Base-by-base conservation (phyloP, 2,888 invertebrate genomes). In the Stenotaenia linearis region DNA sequence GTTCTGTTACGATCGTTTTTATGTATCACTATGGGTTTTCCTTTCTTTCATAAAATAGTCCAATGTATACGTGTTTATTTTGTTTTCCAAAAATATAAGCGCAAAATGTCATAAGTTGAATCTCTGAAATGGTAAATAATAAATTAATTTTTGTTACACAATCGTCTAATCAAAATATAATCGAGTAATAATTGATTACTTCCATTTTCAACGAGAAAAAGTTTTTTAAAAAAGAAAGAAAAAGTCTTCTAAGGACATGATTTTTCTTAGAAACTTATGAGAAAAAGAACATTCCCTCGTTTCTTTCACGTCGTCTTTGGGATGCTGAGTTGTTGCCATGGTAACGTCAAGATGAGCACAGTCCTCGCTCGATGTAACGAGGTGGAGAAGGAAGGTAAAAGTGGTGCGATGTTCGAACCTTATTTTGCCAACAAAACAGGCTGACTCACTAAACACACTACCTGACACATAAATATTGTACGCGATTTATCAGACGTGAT, bases 321-420 rank as follows among this genome's bases (percentile, higher is more conserved):
- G 28, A 69, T 28, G 69, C 69, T 69, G 69, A 69, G 10, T n/a
- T n/a, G 69, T 69, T 69, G 28, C 69, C 69, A 69, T 69, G 69
- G 69, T 6, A 25, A 69, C 69, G 9, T 25, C 4, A n/a, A 69
- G 69, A 69, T 69, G 69, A 28, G 69, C 69, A 28, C 28, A 28
- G 23, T 28, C 28, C 69, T 1, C 28, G 10, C 28, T 28, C 6
- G 23, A 69, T n/a, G 69, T 56, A 18, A 56, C 56, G 56, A 56
- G 56, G 56, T 56, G 56, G 56, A 56, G 69, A 5, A 45, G 3
- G 45, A 69, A 69, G 28, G 69, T 69, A 69, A 28, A 69, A 69
- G 69, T 69, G 28, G n/a, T 69, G 56, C 2, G 25, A 69, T 28
- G 69, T 12, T 69, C 28, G 23, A n/a, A 25, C 69, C 9, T 69